Evolutionary conservation across 2,888 invertebrate genomes (phyloP), one percentile per base, ranked within the genome.

Genomic region (Strigamia maritima): DNA sequence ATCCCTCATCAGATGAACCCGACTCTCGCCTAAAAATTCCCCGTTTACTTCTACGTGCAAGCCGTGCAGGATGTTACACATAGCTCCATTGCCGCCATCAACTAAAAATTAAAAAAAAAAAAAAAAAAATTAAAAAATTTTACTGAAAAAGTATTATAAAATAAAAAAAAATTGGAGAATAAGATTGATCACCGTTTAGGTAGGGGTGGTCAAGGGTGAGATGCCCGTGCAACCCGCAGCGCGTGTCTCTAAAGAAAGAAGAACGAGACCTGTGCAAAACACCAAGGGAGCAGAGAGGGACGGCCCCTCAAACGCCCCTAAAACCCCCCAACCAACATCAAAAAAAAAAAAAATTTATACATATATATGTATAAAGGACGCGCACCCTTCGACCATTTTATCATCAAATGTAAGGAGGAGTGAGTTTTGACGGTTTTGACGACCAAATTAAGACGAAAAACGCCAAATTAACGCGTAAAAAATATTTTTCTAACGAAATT

Each of bases 11-110:
- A 40, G 38, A 31, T 31, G 28, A 19, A 44, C 49, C 8, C 77
- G 44, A 14, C 22, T 44, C 28, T 44, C 78, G 12, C 28, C 38
- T 38, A 44, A n/a, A 38, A 79, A 40, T 74, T 79, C 79, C 14
- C 24, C 38, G 74, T 79, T 74, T 38, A 79, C 28, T 74, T 79
- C 79, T 40, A 79, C 79, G 38, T 74, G 70, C n/a, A 79, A 38
- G 26, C 40, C 38, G 74, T 75, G 79, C 70, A 79, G 22, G 24
- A 79, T 54, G 75, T 79, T 74, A 74, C 79, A 79, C 79, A 79
- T 79, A 6, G 10, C 78, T 22, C 79, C 79, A 40, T 28, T 74
- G 38, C 75, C 77, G 44, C 77, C 77, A 77, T 77, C 77, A n/a
- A 77, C 77, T 77, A 14, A 77, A 77, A 76, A 10, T 14, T 1